These are phyloP conservation scores for Bombycilla garrulus DNA, from an alignment of 2,113 vertebrate genomes.

Conservation along the genomic window DNA sequence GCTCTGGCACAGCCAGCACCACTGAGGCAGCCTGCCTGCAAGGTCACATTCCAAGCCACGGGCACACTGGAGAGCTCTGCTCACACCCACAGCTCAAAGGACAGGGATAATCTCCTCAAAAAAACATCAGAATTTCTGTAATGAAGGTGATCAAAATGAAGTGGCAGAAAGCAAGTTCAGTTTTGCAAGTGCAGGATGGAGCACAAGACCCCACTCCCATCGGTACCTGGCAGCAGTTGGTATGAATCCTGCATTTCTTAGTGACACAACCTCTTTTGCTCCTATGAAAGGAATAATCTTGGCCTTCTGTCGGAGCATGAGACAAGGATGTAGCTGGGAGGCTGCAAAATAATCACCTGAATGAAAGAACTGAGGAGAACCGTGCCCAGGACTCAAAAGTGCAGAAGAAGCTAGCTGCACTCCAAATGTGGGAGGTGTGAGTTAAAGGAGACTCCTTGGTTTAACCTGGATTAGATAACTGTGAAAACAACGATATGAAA, in stretches of 20 bases:
- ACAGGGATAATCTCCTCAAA: background rate
- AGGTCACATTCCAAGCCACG: background rate
- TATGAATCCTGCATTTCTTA: background rate
- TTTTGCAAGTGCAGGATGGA: background rate
- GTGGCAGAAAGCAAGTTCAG: background rate
- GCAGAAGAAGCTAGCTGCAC: background rate
- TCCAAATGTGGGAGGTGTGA: background rate
- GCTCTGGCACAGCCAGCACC: background rate
- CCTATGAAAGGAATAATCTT: background rate
- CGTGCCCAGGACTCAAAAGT: background rate
- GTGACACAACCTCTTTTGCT: background rate
- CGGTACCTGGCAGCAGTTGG: background rate
- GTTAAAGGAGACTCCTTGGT: background rate
- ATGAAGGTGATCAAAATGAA: background rate
- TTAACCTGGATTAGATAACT: background rate
- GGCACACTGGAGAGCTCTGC: background rate
- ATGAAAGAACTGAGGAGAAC: background rate
- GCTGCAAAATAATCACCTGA: background rate
- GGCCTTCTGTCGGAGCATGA: background rate
- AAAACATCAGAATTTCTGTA: background rate
- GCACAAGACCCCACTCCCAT: background rate
- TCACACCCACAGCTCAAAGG: background rate
- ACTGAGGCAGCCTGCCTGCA: background rate
- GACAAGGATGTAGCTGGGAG: background rate
- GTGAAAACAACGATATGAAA: background rate